Conservation (phyloP, 2,113 vertebrate species). For the Crotalus tigris region DNA sequence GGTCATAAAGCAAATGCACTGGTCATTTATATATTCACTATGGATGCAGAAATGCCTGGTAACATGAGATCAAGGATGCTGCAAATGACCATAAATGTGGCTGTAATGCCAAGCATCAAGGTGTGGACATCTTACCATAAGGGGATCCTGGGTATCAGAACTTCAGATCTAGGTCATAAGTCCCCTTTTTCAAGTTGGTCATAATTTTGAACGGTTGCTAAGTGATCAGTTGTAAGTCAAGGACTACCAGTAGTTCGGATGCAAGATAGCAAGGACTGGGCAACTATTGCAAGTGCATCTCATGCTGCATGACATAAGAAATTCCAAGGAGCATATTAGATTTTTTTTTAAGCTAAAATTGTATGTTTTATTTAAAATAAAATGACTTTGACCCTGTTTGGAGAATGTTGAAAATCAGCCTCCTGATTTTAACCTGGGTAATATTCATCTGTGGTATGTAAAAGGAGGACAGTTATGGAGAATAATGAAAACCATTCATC, state of each 20-base stretch:
- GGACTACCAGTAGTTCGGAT: background rate
- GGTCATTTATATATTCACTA: too few relatives aligned
- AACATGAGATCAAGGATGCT: background rate
- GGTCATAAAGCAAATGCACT: too few relatives aligned
- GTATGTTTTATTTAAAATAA: background rate
- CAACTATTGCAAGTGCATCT: background rate
- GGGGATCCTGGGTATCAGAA: background rate
- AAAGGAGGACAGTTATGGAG: background rate
- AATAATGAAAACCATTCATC: background rate
- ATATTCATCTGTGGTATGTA: background rate
- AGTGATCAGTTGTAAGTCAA: background rate
- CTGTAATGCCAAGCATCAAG: background rate
- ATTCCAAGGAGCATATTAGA: background rate
- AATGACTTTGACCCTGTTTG: background rate
- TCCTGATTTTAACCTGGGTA: background rate
- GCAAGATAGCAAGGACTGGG: background rate
- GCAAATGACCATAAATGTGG: background rate
- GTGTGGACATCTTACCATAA: background rate
- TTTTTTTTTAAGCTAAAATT: background rate
- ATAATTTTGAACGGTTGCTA: background rate
- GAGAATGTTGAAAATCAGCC: background rate
- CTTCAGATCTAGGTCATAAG: background rate
- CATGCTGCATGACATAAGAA: background rate
- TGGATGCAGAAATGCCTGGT: background rate
- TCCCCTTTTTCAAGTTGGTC: background rate